Evolutionary conservation across 2,888 invertebrate genomes (phyloP).

Genomic region (Hanleya hanleyi): DNA sequence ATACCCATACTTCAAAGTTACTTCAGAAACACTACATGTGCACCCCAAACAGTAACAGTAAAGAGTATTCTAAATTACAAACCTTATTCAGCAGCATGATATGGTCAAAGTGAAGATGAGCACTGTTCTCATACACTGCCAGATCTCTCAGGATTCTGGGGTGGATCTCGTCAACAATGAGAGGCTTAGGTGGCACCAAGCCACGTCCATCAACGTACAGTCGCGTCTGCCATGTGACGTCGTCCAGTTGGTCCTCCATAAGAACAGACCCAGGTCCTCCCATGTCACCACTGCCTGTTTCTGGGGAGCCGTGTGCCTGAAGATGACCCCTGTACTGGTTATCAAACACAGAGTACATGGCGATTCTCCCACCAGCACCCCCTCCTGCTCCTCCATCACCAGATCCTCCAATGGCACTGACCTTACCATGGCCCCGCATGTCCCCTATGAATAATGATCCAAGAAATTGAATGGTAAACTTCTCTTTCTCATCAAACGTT

Average conservation of each 20-base stretch:
- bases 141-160: constrained; percentile 40
- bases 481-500: no score
- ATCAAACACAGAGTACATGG: constrained; percentile 42
- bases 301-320: constrained; percentile 44
- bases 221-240: constrained; percentile 37
- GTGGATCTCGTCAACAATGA: constrained; percentile 46
- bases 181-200: constrained; percentile 46
- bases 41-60: not conserved
- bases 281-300: constrained; percentile 41
- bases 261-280: constrained; percentile 61
- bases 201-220: constrained; percentile 52
- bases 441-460: constrained; percentile 44
- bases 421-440: constrained; percentile 51
- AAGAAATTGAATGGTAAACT: no score
- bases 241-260: constrained; percentile 45
- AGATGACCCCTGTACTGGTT: constrained; percentile 50
- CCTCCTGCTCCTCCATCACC: constrained; percentile 48
- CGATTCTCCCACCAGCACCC: constrained; percentile 57
- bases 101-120: constrained; percentile 55
- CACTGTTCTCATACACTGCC: constrained; percentile 40
- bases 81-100: constrained; percentile 54
- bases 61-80: no score
- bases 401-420: constrained; percentile 49
- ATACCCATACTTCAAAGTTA: no score
- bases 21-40: no score